Evolutionary conservation across 2,113 vertebrate genomes (phyloP).

Genomic region (Antennarius striatus): DNA sequence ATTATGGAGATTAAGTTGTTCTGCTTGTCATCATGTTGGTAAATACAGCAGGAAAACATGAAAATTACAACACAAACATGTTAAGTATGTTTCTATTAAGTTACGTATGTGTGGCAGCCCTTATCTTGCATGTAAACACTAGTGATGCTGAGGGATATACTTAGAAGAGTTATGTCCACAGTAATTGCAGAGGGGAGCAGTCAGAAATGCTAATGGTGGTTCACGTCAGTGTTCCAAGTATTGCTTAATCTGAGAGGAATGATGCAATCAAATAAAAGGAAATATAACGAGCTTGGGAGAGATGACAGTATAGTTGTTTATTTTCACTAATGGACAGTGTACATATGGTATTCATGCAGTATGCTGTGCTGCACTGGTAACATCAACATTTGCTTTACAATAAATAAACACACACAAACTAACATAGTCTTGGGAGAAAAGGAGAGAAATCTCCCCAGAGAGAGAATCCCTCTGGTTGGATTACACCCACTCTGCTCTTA

Average conservation of each 20-base stretch:
- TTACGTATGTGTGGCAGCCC: background rate
- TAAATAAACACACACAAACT: conserved; percentile 73
- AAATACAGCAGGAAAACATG: conserved; percentile 33
- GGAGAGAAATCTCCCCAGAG: conserved; percentile 24
- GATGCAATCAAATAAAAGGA: conserved; percentile 1
- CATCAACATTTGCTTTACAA: conserved; percentile 60
- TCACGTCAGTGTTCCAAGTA: background rate
- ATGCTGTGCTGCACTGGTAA: conserved; percentile 58
- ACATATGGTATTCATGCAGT: conserved; percentile 60
- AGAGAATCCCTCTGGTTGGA: conserved; percentile 17
- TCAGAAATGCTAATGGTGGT: conserved; percentile 23
- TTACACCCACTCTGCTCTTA: conserved; percentile 17
- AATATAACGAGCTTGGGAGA: conserved; percentile 11
- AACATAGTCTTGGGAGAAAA: conserved; percentile 29
- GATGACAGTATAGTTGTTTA: conserved; percentile 51
- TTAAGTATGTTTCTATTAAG: conserved; percentile 39
- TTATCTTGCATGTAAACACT: conserved; percentile 41
- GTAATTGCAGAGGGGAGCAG: conserved; percentile 32
- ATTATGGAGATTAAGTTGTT: conserved; percentile 54
- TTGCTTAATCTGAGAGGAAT: background rate
- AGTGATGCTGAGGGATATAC: conserved; percentile 31
- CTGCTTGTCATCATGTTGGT: conserved; percentile 29
- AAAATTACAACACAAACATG: conserved; percentile 56
- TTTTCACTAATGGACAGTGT: conserved; percentile 64
- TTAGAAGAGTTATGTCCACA: conserved; percentile 21